phyloP scores from a whole-genome alignment of 1,140 invertebrate genomes.

The Psilanteris sp. region DNA sequence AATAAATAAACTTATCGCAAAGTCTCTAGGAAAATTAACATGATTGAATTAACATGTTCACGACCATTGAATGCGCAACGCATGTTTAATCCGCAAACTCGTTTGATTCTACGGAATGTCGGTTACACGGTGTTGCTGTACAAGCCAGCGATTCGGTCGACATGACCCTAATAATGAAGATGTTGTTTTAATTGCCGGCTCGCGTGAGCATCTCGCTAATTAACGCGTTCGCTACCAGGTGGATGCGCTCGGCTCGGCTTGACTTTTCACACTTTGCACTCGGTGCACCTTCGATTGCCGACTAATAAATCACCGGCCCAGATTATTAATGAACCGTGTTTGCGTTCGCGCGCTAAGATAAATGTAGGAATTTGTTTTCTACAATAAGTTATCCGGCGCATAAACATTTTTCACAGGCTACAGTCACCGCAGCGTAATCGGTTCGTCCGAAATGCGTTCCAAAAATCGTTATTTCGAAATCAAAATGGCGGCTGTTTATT shows the following conservation, averaged over 20 bases:
- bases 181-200: slow-evolving; percentile 79
- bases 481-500: too few species aligned
- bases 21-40: slow-evolving; percentile 34
- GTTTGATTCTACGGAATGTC: slow-evolving; percentile 54
- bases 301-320: slow-evolving; percentile 64
- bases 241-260: slow-evolving; percentile 66
- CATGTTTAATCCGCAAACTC: slow-evolving; percentile 60
- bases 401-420: slow-evolving; percentile 22
- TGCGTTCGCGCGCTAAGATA: slow-evolving; percentile 35
- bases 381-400: slow-evolving; percentile 29
- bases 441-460: background rate
- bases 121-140: slow-evolving; percentile 42
- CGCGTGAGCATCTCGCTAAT: slow-evolving; percentile 79
- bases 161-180: slow-evolving; percentile 79
- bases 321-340: slow-evolving; percentile 68
- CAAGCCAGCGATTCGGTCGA: slow-evolving; percentile 60
- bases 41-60: slow-evolving; percentile 60
- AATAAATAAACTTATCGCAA: slow-evolving; percentile 41
- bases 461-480: too few species aligned
- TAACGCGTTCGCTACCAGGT: slow-evolving; percentile 77
- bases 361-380: slow-evolving; percentile 51
- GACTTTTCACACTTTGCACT: slow-evolving; percentile 67
- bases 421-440: slow-evolving; percentile 11
- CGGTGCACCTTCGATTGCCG: slow-evolving; percentile 56
- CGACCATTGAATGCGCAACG: slow-evolving; percentile 42